phyloP scores from a whole-genome alignment of 1,140 invertebrate species.

The Armadillidium nasatum region DNA sequence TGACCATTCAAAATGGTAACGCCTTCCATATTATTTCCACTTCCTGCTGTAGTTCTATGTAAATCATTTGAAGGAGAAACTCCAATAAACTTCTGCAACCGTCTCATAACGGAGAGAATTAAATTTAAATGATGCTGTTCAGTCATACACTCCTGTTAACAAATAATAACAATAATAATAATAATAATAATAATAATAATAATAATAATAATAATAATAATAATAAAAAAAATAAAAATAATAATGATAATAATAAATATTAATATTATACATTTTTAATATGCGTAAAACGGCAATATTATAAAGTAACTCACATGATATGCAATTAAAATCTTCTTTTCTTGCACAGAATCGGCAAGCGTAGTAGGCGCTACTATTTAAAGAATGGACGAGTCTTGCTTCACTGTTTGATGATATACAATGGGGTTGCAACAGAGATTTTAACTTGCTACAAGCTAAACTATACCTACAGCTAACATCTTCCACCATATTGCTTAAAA shows the following conservation, averaged over 20 bases:
- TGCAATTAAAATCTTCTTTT: conserved; percentile 65
- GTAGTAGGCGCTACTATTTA: conserved; percentile 57
- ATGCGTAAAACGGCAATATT: neutral
- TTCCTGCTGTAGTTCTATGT: conserved; percentile 21
- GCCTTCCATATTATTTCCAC: conserved; percentile 47
- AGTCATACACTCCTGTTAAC: conserved; percentile 64
- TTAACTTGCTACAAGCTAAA: conserved; percentile 72
- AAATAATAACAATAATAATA: conserved; percentile 26
- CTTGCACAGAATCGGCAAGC: conserved; percentile 55
- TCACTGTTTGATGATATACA: conserved; percentile 51
- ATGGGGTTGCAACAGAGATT: conserved; percentile 67
- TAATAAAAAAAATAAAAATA: conserved; percentile 28
- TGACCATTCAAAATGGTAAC: neutral
- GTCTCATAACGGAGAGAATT: conserved; percentile 64
- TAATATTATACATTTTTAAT: no score
- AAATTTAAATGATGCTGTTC: conserved; percentile 75
- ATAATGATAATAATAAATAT: conserved; percentile 10
- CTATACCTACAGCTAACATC: conserved; percentile 78
- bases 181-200: conserved; percentile 12
- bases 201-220: conserved; percentile 10
- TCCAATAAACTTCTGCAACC: conserved; percentile 56
- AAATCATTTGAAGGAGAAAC: neutral
- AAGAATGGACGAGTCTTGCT: conserved; percentile 61
- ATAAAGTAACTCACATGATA: conserved; percentile 61
- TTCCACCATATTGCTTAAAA: conserved; percentile 61